Evolutionary conservation across 2,888 invertebrate species (phyloP), one percentile per base, ranked within the genome.

Genomic region (Melieria crassipennis): DNA sequence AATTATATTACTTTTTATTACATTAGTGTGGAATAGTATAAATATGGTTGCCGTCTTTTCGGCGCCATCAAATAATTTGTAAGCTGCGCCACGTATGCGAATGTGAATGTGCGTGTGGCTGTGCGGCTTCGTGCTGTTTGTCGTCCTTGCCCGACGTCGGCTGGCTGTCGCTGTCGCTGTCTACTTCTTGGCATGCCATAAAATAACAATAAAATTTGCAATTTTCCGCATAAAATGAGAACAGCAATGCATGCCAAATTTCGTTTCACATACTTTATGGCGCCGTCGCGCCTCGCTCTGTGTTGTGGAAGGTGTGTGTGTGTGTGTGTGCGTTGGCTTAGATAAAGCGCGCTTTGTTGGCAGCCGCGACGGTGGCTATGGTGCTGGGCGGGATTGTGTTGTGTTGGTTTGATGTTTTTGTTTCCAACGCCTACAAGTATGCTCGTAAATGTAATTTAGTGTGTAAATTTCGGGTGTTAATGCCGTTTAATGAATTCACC

Each of bases 41-140:
- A 58, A 67, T 45, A 48, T 47, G 4, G 76, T 77, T 75, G 76
- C 70, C 79, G 79, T 71, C 80, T 76, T 80, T 78, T 78, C 76
- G 81, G 78, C 79, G 79, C 77, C 80, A 55, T 57, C 46, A 60
- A 61, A 57, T 57, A 64, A 43, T 65, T 65, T 55, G 65, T 47
- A 47, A 62, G 13, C n/a, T 43, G n/a, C 30, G 16, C 43, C 7
- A 58, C 42, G 58, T 52, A 64, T 30, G 7, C 52, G 42, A 64
- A 64, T 64, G 47, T 4, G 30, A 43, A 43, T 9, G n/a, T 4
- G n/a, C 52, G 50, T 43, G 52, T 50, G 42, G 50, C 43, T 50
- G 6, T 58, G 9, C 4, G 4, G 57, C 57, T 13, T 10, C 13
- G 7, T n/a, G 7, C 42, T 16, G 42, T 10, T 4, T 42, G 3